Conservation (phyloP, 2,797 vertebrate genomes). For the Lacerta viridis region DNA sequence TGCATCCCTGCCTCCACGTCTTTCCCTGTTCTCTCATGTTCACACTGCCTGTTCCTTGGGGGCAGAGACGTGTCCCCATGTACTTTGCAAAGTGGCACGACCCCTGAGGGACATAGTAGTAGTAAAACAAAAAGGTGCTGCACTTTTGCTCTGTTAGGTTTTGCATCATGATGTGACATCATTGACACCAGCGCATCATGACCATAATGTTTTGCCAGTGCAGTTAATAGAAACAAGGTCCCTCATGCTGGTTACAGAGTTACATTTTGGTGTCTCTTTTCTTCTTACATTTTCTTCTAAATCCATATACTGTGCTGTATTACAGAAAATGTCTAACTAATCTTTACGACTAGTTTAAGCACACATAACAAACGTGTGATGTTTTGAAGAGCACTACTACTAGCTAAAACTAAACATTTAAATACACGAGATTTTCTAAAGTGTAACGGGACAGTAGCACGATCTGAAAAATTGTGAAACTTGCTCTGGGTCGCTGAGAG, state of each 20-base stretch:
- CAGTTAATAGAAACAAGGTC: not conserved
- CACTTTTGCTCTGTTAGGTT: too few species aligned
- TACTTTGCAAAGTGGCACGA: not conserved
- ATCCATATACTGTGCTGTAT: not conserved
- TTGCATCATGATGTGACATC: too few species aligned
- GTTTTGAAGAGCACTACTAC: not conserved
- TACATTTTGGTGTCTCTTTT: not conserved
- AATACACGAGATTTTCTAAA: not conserved
- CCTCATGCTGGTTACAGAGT: not conserved
- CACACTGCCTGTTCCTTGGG: not conserved
- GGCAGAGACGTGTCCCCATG: not conserved
- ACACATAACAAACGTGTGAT: not conserved
- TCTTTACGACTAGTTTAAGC: not conserved
- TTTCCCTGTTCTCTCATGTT: not conserved
- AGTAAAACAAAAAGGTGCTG: too few species aligned
- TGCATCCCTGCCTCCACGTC: not conserved
- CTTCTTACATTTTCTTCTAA: not conserved
- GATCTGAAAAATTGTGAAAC: not conserved
- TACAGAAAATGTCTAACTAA: not conserved
- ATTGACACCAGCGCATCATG: too few species aligned
- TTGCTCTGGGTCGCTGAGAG: not conserved
- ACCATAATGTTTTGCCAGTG: too few species aligned
- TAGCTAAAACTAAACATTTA: constrained; percentile 5
- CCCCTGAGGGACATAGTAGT: not conserved
- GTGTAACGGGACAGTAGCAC: not conserved